Evolutionary conservation across 2,113 vertebrate genomes (phyloP).

Genomic region (Edolisoma coerulescens): DNA sequence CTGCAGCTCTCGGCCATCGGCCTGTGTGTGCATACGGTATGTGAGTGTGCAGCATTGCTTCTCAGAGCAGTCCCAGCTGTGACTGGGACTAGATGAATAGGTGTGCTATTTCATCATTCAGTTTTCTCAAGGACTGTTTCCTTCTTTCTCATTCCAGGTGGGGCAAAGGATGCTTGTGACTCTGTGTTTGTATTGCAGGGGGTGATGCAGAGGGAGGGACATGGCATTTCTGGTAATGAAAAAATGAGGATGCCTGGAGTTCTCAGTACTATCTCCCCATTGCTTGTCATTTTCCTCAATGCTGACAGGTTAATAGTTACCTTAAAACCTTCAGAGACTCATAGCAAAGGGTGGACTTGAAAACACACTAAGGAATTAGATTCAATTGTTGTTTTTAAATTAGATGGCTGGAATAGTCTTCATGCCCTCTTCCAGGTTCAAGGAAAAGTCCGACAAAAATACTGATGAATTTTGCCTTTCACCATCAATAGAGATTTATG

Average conservation of each 20-base stretch:
- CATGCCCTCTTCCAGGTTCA: neutral
- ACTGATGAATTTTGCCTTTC: neutral
- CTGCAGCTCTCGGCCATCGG: neutral
- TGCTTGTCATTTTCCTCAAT: neutral
- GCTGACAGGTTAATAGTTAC: neutral
- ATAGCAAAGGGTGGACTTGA: neutral
- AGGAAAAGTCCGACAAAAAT: neutral
- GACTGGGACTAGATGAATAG: neutral
- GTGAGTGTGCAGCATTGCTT: neutral
- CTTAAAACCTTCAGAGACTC: neutral
- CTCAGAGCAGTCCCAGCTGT: neutral
- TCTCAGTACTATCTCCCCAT: neutral
- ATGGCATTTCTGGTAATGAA: neutral
- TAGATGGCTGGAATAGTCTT: neutral
- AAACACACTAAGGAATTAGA: neutral
- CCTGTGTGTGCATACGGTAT: neutral
- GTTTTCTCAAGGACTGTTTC: neutral
- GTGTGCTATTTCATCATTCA: neutral
- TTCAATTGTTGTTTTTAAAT: neutral
- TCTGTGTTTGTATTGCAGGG: fast-evolving
- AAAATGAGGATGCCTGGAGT: neutral
- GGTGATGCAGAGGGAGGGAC: neutral
- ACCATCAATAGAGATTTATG: neutral
- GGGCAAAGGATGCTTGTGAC: neutral
- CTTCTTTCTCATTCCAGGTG: neutral